phyloP scores from a whole-genome alignment of 2,888 invertebrate genomes.

The Seira musarum region DNA sequence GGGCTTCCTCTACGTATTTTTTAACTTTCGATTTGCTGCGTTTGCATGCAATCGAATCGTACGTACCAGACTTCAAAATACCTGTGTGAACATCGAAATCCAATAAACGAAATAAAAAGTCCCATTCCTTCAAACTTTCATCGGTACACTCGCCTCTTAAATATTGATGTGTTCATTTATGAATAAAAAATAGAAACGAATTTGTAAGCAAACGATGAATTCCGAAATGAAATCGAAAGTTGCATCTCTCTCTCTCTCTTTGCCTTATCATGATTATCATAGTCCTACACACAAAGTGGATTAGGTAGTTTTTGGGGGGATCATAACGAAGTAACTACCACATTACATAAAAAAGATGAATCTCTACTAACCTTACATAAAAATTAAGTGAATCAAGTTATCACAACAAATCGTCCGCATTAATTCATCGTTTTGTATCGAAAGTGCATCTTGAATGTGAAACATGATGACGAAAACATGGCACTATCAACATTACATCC shows the following conservation, averaged over 20 bases:
- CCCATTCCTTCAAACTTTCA: background rate
- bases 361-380: slow-evolving; percentile 14
- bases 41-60: background rate
- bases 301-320: no score
- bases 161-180: background rate
- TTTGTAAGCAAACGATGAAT: slow-evolving; percentile 1
- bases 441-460: background rate
- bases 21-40: background rate
- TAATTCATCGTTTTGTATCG: background rate
- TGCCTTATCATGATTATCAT: background rate
- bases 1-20: background rate
- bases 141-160: background rate
- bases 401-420: background rate
- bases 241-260: background rate
- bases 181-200: slow-evolving; percentile 19
- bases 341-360: slow-evolving; percentile 12
- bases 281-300: background rate
- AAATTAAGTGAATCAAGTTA: background rate
- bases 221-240: slow-evolving; percentile 35
- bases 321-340: no score
- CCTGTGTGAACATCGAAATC: background rate
- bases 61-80: background rate
- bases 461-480: background rate
- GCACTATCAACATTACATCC: no score
- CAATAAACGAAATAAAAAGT: background rate